These are phyloP conservation scores for Clivina fossor DNA, from an alignment of 2,888 invertebrate species.

Conservation along the genomic window DNA sequence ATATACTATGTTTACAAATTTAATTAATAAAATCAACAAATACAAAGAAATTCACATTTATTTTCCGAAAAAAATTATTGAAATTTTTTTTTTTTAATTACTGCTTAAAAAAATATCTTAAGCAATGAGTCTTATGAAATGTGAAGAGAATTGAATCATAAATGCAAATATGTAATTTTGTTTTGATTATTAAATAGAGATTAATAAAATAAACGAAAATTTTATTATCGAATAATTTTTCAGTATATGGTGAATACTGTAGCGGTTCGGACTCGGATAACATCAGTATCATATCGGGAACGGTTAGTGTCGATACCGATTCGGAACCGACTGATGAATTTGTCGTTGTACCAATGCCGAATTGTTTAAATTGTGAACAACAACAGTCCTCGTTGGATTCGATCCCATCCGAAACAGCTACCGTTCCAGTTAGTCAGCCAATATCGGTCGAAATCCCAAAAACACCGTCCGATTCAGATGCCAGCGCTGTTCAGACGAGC, in stretches of 20 bases:
- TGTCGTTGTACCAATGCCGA: conserved; percentile 47
- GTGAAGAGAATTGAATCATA: too few relatives aligned
- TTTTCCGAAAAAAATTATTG: too few relatives aligned
- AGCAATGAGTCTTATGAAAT: too few relatives aligned
- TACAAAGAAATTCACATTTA: too few relatives aligned
- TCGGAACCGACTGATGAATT: conserved; percentile 45
- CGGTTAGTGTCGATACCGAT: conserved; percentile 42
- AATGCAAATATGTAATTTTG: too few relatives aligned
- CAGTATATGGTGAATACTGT: conserved; percentile 36
- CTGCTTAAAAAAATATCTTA: too few relatives aligned
- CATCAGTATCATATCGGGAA: conserved; percentile 47
- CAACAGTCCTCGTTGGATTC: conserved; percentile 19
- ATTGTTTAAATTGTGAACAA: conserved; percentile 37
- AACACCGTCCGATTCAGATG: conserved; percentile 16
- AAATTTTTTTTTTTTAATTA: too few relatives aligned
- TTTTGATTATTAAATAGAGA: not conserved
- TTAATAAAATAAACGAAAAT: not conserved
- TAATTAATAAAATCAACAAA: too few relatives aligned
- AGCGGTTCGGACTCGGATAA: conserved; percentile 49
- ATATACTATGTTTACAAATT: too few relatives aligned
- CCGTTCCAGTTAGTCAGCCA: conserved; percentile 21
- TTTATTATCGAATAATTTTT: not conserved
- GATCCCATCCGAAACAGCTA: not conserved
- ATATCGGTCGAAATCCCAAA: conserved; percentile 26
- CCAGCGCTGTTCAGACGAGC: conserved; percentile 19